These are phyloP conservation scores for Chaenogobius annularis DNA, from an alignment of 2,113 vertebrate genomes.

Conservation along the genomic window DNA sequence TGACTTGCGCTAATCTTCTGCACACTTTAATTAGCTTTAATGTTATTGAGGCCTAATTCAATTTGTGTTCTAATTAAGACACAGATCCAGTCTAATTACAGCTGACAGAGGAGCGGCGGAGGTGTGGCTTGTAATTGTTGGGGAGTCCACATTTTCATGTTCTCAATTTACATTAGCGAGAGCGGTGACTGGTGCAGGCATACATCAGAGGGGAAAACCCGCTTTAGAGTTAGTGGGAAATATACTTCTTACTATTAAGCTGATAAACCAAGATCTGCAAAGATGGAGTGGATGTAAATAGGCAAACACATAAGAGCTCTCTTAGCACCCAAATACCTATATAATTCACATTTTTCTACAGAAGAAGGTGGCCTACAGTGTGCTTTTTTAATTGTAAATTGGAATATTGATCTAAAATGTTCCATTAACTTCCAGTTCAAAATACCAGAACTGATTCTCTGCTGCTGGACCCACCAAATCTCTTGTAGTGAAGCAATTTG, in stretches of 20 bases:
- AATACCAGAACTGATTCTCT: too few species aligned
- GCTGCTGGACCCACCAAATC: too few species aligned
- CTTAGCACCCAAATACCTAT: too few species aligned
- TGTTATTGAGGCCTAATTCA: slow-evolving; percentile 12
- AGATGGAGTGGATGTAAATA: too few species aligned
- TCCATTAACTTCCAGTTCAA: too few species aligned
- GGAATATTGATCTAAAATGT: too few species aligned
- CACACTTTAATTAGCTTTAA: slow-evolving; percentile 12
- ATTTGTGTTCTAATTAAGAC: slow-evolving; percentile 13
- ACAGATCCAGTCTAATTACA: slow-evolving; percentile 5
- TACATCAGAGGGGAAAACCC: not conserved
- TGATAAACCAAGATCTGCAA: not conserved
- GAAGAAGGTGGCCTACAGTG: too few species aligned
- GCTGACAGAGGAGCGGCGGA: not conserved
- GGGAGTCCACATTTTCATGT: not conserved
- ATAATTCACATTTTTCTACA: too few species aligned
- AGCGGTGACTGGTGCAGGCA: not conserved
- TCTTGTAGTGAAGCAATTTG: too few species aligned
- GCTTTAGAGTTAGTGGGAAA: not conserved
- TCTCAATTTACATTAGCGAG: not conserved
- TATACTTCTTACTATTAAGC: not conserved
- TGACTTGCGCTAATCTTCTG: slow-evolving; percentile 5
- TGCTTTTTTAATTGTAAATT: too few species aligned
- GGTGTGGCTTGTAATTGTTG: not conserved
- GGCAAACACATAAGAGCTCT: too few species aligned